Conservation (phyloP, 2,113 vertebrate species). For the Gymnorhina tibicen region DNA sequence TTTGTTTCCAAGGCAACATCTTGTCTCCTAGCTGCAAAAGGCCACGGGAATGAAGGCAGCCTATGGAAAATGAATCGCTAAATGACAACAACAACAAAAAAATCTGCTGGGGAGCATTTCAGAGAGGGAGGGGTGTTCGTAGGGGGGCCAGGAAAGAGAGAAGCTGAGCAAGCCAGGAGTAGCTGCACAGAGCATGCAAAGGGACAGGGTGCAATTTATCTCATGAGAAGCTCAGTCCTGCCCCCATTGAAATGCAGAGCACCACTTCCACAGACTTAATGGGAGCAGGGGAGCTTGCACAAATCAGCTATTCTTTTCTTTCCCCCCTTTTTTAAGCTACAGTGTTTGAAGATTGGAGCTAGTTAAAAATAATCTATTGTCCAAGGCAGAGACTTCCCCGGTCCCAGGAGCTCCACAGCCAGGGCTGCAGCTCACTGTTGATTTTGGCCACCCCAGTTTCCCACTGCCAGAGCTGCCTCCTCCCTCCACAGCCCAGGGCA, state of each 20-base stretch:
- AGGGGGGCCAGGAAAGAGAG: neutral
- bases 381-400: neutral
- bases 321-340: neutral
- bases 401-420: neutral
- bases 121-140: neutral
- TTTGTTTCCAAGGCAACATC: conserved; percentile 75
- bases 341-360: neutral
- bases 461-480: neutral
- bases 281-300: conserved; percentile 7
- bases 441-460: neutral
- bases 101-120: neutral
- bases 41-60: conserved; percentile 61
- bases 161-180: neutral
- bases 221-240: neutral
- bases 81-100: conserved; percentile 40
- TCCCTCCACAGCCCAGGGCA: neutral
- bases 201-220: conserved; percentile 10
- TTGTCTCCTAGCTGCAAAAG: conserved; percentile 76
- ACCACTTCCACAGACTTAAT: neutral
- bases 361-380: conserved; percentile 46
- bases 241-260: conserved; percentile 35
- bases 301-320: conserved; percentile 23
- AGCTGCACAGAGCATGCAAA: neutral
- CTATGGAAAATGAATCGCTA: conserved; percentile 75
- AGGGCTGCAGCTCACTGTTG: neutral